Evolutionary conservation across 2,113 vertebrate genomes (phyloP).

Genomic region (Microtus montanus): DNA sequence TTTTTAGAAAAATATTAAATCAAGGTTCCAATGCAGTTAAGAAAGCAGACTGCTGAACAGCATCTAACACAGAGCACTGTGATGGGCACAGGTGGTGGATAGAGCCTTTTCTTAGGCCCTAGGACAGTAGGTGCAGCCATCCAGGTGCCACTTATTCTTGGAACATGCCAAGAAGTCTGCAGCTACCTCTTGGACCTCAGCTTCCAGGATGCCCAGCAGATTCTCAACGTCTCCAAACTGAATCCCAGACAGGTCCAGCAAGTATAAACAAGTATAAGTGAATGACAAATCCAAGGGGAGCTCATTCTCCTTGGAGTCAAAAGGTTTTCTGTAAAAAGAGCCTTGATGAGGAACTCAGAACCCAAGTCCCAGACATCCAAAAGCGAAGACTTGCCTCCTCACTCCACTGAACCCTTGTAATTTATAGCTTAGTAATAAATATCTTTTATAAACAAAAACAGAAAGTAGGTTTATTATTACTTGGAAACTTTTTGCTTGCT

Average conservation of each 20-base stretch:
- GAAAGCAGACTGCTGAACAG: not conserved
- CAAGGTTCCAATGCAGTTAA: not conserved
- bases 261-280: conserved; percentile 95
- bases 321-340: conserved; percentile 85
- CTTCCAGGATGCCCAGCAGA: conserved; percentile 96
- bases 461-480: not conserved
- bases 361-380: not conserved
- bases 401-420: not conserved
- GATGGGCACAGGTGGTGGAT: not conserved
- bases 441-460: not conserved
- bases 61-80: not conserved
- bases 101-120: not conserved
- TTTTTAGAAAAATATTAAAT: not conserved
- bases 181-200: conserved; percentile 91
- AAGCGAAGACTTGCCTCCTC: not conserved
- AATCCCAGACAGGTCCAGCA: conserved; percentile 92
- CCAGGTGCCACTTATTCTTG: conserved; percentile 90
- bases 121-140: conserved; percentile 82
- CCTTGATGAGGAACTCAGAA: not conserved
- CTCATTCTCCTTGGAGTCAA: conserved; percentile 97
- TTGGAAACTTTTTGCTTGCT: not conserved
- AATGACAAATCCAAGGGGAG: conserved; percentile 88
- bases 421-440: not conserved
- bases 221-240: conserved; percentile 91
- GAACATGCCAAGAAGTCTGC: conserved; percentile 89